Evolutionary conservation across 2,797 vertebrate genomes (phyloP), one percentile per base, ranked within the genome.

Genomic region (Protonibea diacanthus): DNA sequence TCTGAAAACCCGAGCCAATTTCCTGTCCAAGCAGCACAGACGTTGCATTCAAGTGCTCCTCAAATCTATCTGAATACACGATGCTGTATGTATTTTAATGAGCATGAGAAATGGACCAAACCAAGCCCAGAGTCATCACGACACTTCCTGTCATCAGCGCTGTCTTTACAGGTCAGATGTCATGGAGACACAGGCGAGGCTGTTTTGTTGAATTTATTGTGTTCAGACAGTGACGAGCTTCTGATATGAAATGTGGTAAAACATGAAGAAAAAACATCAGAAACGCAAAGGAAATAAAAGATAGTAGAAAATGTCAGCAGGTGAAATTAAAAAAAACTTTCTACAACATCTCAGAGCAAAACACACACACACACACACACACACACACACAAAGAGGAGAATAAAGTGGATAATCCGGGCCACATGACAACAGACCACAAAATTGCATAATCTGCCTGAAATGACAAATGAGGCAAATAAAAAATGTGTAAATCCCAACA

Each of bases 381-480:
- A 33, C 18, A 59, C 29, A 65, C 20, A 56, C 20, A 20, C 29
- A 18, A 69, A 60, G 25, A 78, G 56, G 7, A 55, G 14, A 29
- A 20, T 23, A 20, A 61, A 60, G 21, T 29, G 27, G 8, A 60
- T 81, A 77, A 87, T 79, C n/a, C 6, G 40, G 76, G 53, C 73
- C 84, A 81, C 67, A 85, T 71, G 57, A 62, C 64, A 49, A 25
- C 6, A 52, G 33, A 77, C 66, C 81, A 74, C 66, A 76, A 51
- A 5, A 1, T 25, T 63, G 20, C 6, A 56, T 20, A 74, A 80
- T 63, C 69, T 74, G 76, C 56, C 69, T 9, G 10, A 81, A 76
- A 74, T 76, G 75, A 85, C 65, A 80, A 82, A 85, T 61, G 80
- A 78, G 57, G 5, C 40, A 7, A 45, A 58, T 49, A 52, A 81